These are phyloP conservation scores for Aphelinus certus DNA, from an alignment of 1,140 invertebrate genomes.

Conservation along the genomic window DNA sequence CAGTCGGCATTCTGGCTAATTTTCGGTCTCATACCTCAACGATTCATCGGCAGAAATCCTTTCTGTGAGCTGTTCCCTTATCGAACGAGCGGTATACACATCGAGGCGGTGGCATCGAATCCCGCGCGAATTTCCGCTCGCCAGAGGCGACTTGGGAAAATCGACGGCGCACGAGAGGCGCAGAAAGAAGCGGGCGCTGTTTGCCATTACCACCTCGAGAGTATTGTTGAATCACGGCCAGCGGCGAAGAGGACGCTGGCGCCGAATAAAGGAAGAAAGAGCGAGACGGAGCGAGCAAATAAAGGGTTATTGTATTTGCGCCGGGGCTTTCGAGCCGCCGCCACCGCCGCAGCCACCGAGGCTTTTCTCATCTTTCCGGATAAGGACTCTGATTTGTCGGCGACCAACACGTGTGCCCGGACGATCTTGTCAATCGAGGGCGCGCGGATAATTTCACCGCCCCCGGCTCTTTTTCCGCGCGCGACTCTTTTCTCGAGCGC, in stretches of 20 bases:
- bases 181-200: constrained; percentile 47
- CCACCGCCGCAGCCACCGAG: constrained; percentile 4
- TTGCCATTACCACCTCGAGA: constrained; percentile 57
- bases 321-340: constrained; percentile 44
- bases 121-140: constrained; percentile 14
- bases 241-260: constrained; percentile 36
- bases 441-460: constrained; percentile 14
- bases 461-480: neutral
- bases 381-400: constrained; percentile 16
- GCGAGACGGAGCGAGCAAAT: constrained; percentile 53
- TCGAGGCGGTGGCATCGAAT: constrained; percentile 4
- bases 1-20: too few species aligned
- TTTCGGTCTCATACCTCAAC: neutral
- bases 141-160: constrained; percentile 45
- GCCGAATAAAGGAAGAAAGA: constrained; percentile 45
- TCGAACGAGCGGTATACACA: constrained; percentile 34
- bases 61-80: constrained; percentile 38
- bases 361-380: constrained; percentile 41
- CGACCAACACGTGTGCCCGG: constrained; percentile 42
- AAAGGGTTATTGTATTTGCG: constrained; percentile 68
- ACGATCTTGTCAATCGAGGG: constrained; percentile 34
- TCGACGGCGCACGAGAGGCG: constrained; percentile 49
- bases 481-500: too few species aligned
- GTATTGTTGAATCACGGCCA: constrained; percentile 65
- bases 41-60: constrained; percentile 37